Evolutionary conservation across 1,140 invertebrate species (phyloP), one percentile per base, ranked within the genome.

Genomic region (Tenebrio molitor): DNA sequence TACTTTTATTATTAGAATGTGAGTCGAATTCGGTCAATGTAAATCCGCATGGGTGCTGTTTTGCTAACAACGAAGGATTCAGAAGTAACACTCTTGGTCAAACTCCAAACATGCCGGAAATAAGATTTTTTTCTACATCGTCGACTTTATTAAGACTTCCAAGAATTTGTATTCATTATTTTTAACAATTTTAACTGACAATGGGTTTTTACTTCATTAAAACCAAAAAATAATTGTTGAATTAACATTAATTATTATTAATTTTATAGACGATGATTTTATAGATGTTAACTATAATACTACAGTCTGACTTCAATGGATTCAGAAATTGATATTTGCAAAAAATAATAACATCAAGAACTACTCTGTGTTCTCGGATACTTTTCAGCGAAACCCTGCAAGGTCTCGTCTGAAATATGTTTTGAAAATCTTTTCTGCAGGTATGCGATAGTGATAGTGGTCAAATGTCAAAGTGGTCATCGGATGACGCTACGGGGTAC

Each of bases 401-500:
- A 58, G 50, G 21, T 58, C 12, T n/a, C 12, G 12, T 39, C 4
- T 39, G 36, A 39, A 39, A 7, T 39, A 33, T 12, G 36, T 39
- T 39, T 12, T 58, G 50, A 53, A 23, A 21, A 53, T 44, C 10
- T 58, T 10, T 12, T 58, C 21, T 29, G n/a, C n/a, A 58, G 50
- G 50, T 58, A 58, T 58, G 50, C 44, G 76, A 78, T 78, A 77
- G 77, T 76, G 75, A 78, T 75, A 78, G 75, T 78, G 77, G 71
- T 75, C 71, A 69, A 71, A 73, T 71, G 69, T 72, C 73, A 71
- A 8, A 29, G 25, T 68, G 46, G 63, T 46, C 58, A 65, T 71
- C 50, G 19, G 69, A 64, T 4, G 69, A 62, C 8, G 44, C n/a
- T 36, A n/a, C 50, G 58, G 25, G 64, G 42, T 16, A 68, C 50